Percentiles rank a stretch among this genome's conserved stretches.
These are phyloP conservation scores for Pantherophis vulpinus DNA, from an alignment of 2,797 vertebrate genomes.

Conservation along the genomic window DNA sequence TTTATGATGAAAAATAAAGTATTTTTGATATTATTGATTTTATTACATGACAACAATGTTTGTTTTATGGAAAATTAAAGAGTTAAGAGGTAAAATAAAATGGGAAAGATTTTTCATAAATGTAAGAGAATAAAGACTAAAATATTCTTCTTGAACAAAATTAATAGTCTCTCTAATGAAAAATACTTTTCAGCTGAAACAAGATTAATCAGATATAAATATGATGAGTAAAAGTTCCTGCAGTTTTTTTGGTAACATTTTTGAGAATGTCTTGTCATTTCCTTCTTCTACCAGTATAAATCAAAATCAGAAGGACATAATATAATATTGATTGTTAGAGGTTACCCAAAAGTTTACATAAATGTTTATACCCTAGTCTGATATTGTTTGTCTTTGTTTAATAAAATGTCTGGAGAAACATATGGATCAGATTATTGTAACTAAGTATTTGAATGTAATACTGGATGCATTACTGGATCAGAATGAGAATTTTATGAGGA, in stretches of 20 bases:
- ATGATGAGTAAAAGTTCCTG: neutral
- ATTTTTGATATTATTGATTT: neutral
- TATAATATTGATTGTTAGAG: neutral
- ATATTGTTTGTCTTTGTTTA: too few species aligned
- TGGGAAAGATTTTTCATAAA: neutral
- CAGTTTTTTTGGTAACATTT: neutral
- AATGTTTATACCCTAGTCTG: too few species aligned
- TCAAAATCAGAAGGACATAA: neutral
- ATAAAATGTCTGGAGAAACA: neutral
- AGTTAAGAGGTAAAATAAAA: neutral
- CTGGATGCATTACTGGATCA: neutral
- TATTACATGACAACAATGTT: neutral
- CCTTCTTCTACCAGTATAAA: neutral
- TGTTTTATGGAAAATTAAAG: neutral
- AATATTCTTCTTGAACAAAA: neutral
- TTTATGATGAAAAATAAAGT: neutral
- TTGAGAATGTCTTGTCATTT: neutral
- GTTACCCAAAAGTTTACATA: neutral
- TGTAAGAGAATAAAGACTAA: neutral
- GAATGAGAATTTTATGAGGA: neutral
- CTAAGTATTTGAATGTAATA: neutral
- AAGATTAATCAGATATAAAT: neutral
- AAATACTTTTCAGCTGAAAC: neutral
- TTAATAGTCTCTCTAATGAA: neutral
- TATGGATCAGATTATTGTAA: neutral